These are phyloP conservation scores for Agrilus cyanescens DNA, from an alignment of 2,888 invertebrate species.

Conservation along the genomic window DNA sequence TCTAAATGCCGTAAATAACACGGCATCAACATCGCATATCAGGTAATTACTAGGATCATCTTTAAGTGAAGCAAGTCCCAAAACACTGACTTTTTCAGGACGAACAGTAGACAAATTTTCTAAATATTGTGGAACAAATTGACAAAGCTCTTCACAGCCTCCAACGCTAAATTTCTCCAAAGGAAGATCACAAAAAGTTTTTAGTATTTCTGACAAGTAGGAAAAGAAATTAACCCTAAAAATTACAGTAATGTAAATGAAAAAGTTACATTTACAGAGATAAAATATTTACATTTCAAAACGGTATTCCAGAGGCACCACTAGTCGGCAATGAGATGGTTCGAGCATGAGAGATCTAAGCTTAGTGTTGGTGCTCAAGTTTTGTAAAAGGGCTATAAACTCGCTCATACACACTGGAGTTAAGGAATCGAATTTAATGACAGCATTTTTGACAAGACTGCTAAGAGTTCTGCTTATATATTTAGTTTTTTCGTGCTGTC, in stretches of 20 bases:
- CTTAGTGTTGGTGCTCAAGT: constrained; percentile 30
- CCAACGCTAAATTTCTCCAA: constrained; percentile 32
- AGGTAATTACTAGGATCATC: constrained; percentile 59
- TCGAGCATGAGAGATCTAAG: constrained; percentile 30
- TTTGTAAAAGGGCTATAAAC: constrained; percentile 29
- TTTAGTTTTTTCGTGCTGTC: constrained; percentile 26
- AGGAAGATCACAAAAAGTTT: constrained; percentile 21
- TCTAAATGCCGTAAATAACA: constrained; percentile 46
- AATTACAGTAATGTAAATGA: not conserved
- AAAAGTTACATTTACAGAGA: not conserved
- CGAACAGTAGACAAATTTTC: constrained; percentile 29
- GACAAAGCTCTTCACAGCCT: constrained; percentile 31
- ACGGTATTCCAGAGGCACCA: constrained; percentile 18
- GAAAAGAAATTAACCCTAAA: not conserved
- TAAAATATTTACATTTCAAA: constrained; percentile 16
- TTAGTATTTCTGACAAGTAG: constrained; percentile 7
- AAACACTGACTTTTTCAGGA: constrained; percentile 44
- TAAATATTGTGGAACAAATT: constrained; percentile 26
- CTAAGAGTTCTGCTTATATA: constrained; percentile 29
- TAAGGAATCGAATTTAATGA: constrained; percentile 29
- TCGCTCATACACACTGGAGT: constrained; percentile 29
- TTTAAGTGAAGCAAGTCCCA: constrained; percentile 62
- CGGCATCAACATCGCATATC: constrained; percentile 42
- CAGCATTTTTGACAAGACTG: constrained; percentile 28
- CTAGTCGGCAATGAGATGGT: constrained; percentile 33